These are phyloP conservation scores for Saccopteryx leptura DNA, from an alignment of 2,113 vertebrate genomes.

Conservation along the genomic window DNA sequence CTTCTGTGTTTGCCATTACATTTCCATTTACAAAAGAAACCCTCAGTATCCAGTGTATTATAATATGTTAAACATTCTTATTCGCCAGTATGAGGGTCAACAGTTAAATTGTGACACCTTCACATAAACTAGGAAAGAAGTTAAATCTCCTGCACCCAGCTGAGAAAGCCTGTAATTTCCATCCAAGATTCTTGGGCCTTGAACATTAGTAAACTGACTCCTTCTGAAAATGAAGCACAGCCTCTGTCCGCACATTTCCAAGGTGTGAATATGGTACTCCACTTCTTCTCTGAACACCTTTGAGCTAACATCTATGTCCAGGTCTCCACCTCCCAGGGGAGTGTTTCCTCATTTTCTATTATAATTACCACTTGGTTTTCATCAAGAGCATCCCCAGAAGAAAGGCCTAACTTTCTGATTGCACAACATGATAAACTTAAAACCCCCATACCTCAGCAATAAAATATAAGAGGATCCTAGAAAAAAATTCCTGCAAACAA, in stretches of 20 bases:
- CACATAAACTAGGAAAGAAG: neutral
- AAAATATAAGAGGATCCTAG: neutral
- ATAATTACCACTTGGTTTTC: slow-evolving; percentile 51
- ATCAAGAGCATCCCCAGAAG: slow-evolving; percentile 36
- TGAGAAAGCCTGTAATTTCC: slow-evolving; percentile 32
- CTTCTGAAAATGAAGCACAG: neutral
- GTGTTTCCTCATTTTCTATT: slow-evolving; percentile 51
- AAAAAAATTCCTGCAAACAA: slow-evolving; percentile 51
- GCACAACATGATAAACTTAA: neutral
- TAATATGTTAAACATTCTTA: slow-evolving; percentile 39
- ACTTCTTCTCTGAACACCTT: slow-evolving; percentile 29
- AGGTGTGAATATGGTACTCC: neutral
- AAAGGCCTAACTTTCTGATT: slow-evolving; percentile 36
- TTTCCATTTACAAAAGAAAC: slow-evolving; percentile 66
- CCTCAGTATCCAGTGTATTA: neutral
- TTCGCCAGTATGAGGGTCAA: neutral
- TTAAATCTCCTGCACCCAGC: slow-evolving; percentile 44
- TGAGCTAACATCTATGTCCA: neutral
- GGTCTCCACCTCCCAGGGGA: neutral
- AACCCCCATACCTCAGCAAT: neutral
- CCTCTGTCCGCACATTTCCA: neutral
- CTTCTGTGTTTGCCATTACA: neutral
- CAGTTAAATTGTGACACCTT: slow-evolving; percentile 30
- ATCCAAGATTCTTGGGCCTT: neutral
- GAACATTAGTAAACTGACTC: neutral